phyloP scores from a whole-genome alignment of 2,113 vertebrate species.

The Heloderma charlesbogerti region DNA sequence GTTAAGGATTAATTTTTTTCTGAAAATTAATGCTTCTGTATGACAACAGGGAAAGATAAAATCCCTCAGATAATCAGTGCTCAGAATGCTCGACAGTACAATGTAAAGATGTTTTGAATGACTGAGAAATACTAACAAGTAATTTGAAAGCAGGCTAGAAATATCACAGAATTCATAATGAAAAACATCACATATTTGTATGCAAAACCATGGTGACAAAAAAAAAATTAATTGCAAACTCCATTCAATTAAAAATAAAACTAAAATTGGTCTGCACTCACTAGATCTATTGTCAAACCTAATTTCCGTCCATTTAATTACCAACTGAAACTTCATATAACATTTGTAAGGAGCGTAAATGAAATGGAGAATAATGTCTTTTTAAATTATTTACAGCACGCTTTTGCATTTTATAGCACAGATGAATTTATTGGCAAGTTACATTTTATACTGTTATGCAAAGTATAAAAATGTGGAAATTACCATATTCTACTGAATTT shows the following conservation, averaged over 20 bases:
- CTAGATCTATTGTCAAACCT: slow-evolving; percentile 6
- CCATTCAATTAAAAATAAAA: slow-evolving; percentile 22
- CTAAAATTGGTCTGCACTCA: slow-evolving; percentile 2
- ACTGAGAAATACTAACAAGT: background rate
- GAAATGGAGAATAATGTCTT: slow-evolving; percentile 6
- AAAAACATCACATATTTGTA: slow-evolving; percentile 8
- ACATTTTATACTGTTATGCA: background rate
- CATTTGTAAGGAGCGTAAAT: background rate
- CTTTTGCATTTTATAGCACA: background rate
- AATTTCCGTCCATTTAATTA: slow-evolving; percentile 30
- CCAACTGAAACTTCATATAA: background rate
- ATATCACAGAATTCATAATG: slow-evolving; percentile 6
- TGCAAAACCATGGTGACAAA: background rate
- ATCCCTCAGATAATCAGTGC: slow-evolving; percentile 2
- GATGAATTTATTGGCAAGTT: background rate
- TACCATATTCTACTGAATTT: background rate
- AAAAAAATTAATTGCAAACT: background rate
- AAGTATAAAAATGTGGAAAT: background rate
- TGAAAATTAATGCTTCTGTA: slow-evolving; percentile 1
- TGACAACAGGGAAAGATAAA: background rate
- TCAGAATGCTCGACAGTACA: background rate
- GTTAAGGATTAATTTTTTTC: slow-evolving; percentile 16
- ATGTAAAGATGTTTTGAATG: slow-evolving; percentile 15
- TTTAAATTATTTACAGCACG: background rate
- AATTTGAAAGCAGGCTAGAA: slow-evolving; percentile 21